Conservation (phyloP, 2,113 vertebrate genomes). For the Trematomus loennbergii region DNA sequence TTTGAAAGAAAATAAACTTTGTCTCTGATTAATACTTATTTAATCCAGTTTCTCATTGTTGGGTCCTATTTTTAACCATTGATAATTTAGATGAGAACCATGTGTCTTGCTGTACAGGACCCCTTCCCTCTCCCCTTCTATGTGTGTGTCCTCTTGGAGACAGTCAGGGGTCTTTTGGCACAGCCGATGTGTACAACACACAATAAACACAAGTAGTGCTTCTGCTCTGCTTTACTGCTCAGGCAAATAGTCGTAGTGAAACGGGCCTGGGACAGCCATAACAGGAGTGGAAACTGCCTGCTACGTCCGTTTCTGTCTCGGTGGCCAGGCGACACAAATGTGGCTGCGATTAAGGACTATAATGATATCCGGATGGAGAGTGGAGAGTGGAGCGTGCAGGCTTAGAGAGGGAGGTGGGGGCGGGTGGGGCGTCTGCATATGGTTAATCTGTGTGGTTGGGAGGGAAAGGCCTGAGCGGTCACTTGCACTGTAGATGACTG, state of each 20-base stretch:
- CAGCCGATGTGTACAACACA: constrained; percentile 67
- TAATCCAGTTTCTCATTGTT: constrained; percentile 40
- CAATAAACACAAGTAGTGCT: constrained; percentile 75
- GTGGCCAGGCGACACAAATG: constrained; percentile 72
- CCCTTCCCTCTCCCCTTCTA: constrained; percentile 10
- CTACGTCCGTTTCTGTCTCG: constrained; percentile 69
- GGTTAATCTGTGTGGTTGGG: constrained; percentile 22
- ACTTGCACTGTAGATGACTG: constrained; percentile 69
- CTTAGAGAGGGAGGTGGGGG: constrained; percentile 10
- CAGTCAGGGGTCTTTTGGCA: constrained; percentile 66
- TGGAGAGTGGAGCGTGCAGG: constrained; percentile 74
- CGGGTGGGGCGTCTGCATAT: constrained; percentile 12
- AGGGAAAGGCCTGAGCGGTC: constrained; percentile 36
- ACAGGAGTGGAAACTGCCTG: constrained; percentile 85
- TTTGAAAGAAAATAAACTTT: background rate
- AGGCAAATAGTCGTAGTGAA: constrained; percentile 67
- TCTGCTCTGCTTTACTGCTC: constrained; percentile 77
- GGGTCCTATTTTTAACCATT: constrained; percentile 38
- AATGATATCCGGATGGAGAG: constrained; percentile 80
- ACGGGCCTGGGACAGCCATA: constrained; percentile 75
- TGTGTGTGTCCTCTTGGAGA: constrained; percentile 60
- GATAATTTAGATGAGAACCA: constrained; percentile 47
- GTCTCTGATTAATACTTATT: constrained; percentile 41
- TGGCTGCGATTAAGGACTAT: constrained; percentile 74
- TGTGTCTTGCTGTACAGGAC: constrained; percentile 20